Evolutionary conservation across 2,888 invertebrate genomes (phyloP).

Genomic region (Saturnia japonica): DNA sequence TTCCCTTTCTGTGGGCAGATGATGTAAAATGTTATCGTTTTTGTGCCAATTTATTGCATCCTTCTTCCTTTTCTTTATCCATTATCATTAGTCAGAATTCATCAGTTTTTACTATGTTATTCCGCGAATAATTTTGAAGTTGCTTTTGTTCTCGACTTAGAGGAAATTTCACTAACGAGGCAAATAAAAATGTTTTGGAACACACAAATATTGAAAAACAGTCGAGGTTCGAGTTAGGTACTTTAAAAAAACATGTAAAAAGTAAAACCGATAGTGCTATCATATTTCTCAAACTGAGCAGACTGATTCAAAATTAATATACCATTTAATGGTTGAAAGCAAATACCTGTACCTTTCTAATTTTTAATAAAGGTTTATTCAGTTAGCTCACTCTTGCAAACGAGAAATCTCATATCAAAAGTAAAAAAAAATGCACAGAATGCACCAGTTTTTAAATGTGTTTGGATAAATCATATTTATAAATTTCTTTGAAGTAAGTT

Average conservation of each 20-base stretch:
- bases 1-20: background rate
- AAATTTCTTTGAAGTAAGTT: background rate
- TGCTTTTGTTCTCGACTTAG: background rate
- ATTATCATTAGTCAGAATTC: background rate
- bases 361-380: slow-evolving; percentile 15
- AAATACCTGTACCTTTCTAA: slow-evolving; percentile 11
- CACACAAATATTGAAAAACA: background rate
- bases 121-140: background rate
- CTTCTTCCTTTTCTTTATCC: background rate
- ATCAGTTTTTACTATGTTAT: background rate
- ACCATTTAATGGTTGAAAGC: background rate
- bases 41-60: background rate
- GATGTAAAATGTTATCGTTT: background rate
- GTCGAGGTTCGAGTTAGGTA: background rate
- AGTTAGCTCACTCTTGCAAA: slow-evolving; percentile 22
- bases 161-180: background rate
- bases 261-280: slow-evolving; percentile 14
- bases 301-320: slow-evolving; percentile 15
- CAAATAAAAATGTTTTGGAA: background rate
- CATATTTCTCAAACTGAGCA: slow-evolving; percentile 3
- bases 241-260: background rate
- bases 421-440: slow-evolving; percentile 2
- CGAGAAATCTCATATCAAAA: slow-evolving; percentile 20
- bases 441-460: slow-evolving; percentile 1
- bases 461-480: background rate